A percentile compares a stretch with the other conserved stretches of the same genome.
Conservation (phyloP, 2,113 vertebrate species). For the Axis porcinus region DNA sequence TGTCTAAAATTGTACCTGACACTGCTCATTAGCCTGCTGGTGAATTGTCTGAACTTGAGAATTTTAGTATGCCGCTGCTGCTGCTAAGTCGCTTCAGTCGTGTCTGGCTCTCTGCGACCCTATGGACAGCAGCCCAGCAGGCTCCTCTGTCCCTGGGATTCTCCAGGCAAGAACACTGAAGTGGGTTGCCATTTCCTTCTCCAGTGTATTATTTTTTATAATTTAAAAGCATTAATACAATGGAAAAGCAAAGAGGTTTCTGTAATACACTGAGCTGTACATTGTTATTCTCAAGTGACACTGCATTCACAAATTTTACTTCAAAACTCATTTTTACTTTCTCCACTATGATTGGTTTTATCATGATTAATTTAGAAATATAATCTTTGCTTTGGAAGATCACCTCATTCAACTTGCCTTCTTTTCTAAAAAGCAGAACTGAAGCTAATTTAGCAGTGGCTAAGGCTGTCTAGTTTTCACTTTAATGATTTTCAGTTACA, state of each 20-base stretch:
- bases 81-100: not conserved
- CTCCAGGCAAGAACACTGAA: not conserved
- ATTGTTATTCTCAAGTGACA: not conserved
- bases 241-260: not conserved
- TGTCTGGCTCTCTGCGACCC: not conserved
- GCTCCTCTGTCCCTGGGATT: not conserved
- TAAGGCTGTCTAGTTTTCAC: not conserved
- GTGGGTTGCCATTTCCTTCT: not conserved
- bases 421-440: constrained; percentile 10
- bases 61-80: not conserved
- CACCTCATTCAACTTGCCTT: not conserved
- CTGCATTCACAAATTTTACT: not conserved
- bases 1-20: constrained; percentile 1
- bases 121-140: not conserved
- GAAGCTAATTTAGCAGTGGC: not conserved
- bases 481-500: not conserved
- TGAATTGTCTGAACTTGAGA: not conserved
- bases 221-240: constrained; percentile 2
- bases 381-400: not conserved
- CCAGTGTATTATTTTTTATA: not conserved
- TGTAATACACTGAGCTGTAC: not conserved
- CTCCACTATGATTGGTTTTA: not conserved
- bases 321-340: not conserved
- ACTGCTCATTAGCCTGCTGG: not conserved
- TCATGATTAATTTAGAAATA: constrained; percentile 22